Percentiles rank a stretch among this genome's conserved stretches.
Conservation (phyloP, 2,113 vertebrate genomes). For the Galeopterus variegatus region DNA sequence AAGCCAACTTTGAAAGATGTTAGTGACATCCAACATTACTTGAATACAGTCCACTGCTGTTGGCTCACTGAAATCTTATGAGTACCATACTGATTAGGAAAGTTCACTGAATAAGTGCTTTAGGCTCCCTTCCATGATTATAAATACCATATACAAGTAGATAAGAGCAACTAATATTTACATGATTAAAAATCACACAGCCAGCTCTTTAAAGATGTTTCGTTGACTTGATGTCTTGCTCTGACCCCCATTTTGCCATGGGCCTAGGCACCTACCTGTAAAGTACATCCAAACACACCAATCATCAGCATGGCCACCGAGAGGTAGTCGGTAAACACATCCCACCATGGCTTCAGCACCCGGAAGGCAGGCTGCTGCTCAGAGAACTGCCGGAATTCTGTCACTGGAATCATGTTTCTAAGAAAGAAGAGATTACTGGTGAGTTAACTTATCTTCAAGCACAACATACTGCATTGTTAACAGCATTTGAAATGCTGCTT, state of each 20-base stretch:
- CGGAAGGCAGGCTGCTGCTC: slow-evolving; percentile 99
- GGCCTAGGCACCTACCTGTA: slow-evolving; percentile 92
- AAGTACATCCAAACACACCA: slow-evolving; percentile 97
- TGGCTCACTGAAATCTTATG: not conserved
- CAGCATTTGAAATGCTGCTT: not conserved
- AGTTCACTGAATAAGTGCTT: not conserved
- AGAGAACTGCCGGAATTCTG: slow-evolving; percentile 98
- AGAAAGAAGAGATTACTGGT: slow-evolving; percentile 68
- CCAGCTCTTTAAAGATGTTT: not conserved
- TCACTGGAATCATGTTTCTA: slow-evolving; percentile 98
- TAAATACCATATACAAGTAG: not conserved
- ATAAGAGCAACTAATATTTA: not conserved
- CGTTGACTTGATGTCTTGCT: not conserved
- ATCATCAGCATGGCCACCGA: slow-evolving; percentile 99
- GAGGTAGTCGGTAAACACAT: slow-evolving; percentile 98
- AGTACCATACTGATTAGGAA: slow-evolving; percentile 24
- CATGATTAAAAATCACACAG: not conserved
- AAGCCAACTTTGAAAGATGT: not conserved
- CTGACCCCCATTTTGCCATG: fast-evolving
- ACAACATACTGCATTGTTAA: not conserved
- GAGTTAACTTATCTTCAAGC: not conserved
- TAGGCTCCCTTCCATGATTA: not conserved
- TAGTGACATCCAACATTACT: not conserved
- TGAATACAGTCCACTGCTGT: not conserved
- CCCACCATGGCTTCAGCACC: slow-evolving; percentile 99